Evolutionary conservation across 2,113 vertebrate genomes (phyloP), one percentile per base, ranked within the genome.

Genomic region (Erythrocebus patas): DNA sequence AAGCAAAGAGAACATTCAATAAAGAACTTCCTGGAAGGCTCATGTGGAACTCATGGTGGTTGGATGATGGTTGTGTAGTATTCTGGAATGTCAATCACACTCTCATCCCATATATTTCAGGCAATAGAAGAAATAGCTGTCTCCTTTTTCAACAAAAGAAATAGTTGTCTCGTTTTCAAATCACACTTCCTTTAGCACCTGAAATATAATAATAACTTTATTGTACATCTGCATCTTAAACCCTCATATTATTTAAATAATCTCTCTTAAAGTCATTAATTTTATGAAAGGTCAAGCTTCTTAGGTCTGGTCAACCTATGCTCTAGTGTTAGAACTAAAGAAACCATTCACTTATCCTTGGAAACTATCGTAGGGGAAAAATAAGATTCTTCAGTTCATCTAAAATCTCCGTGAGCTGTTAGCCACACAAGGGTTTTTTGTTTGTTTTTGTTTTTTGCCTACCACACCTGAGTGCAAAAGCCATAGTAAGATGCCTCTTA

Each of bases 1-100:
- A 82, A 82, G 89, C 12, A 72, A 92, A 95, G 38, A 81, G 30
- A 86, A 88, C 35, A 70, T 90, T 84, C 57, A 93, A 50, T n/a
- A 43, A 83, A 85, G 50, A 89, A 22, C 59, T 64, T 95, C 30
- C 35, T 10, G 2, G 50, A 95, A 61, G 48, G 27, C 32, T 94
- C 13, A 5, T 27, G 50, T 35, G 75, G 95, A 73, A 18, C 68
- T 97, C 80, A 55, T 16, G 11, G 64, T 35, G 48, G 27, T 48
- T 75, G 64, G 40, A 68, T 9, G n/a, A n/a, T 2, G 76, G 4
- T n/a, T 82, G 45, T 13, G 2, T 32, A 50, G 40, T 48, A 84
- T 85, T 92, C 89, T 79, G 48, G 38, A 57, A 40, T 84, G 48
- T 48, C 82, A 72, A 5, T 52, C 61, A 55, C 22, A 45, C 20